Conservation (phyloP, 2,797 vertebrate genomes). For the Myotis daubentonii region DNA sequence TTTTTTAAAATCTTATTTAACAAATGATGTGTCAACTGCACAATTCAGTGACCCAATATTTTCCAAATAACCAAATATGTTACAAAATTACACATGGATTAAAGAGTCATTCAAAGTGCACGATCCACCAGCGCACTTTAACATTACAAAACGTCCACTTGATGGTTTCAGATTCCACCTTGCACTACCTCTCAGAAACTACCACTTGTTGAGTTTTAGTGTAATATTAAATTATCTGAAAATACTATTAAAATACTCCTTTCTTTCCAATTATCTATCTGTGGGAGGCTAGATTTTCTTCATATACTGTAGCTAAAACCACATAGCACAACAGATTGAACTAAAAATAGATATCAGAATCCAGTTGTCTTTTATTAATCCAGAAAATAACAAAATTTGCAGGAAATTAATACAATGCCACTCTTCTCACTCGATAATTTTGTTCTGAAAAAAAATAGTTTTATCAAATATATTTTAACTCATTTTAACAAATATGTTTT, state of each 20-base stretch:
- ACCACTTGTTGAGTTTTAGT: neutral
- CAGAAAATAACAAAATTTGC: constrained; percentile 25
- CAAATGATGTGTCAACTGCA: neutral
- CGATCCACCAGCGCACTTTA: neutral
- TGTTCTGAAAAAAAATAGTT: constrained; percentile 40
- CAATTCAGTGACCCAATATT: neutral
- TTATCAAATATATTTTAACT: neutral
- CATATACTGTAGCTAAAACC: constrained; percentile 21
- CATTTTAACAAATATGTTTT: constrained; percentile 17
- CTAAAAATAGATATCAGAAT: constrained; percentile 34
- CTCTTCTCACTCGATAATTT: constrained; percentile 9
- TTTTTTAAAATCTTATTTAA: neutral
- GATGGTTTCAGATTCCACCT: neutral
- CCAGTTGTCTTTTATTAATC: neutral
- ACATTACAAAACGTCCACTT: neutral
- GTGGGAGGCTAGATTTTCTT: neutral
- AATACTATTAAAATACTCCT: constrained; percentile 12
- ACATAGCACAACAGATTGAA: constrained; percentile 6
- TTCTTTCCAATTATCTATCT: constrained; percentile 9
- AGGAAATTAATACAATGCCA: constrained; percentile 17
- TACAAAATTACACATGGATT: neutral
- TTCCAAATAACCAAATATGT: neutral
- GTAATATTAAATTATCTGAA: constrained; percentile 27
- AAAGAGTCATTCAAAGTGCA: neutral
- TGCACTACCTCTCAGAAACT: neutral